A percentile compares a stretch with the other conserved stretches of the same genome.
Conservation (phyloP, 2,113 vertebrate species). For the Balaeniceps rex region DNA sequence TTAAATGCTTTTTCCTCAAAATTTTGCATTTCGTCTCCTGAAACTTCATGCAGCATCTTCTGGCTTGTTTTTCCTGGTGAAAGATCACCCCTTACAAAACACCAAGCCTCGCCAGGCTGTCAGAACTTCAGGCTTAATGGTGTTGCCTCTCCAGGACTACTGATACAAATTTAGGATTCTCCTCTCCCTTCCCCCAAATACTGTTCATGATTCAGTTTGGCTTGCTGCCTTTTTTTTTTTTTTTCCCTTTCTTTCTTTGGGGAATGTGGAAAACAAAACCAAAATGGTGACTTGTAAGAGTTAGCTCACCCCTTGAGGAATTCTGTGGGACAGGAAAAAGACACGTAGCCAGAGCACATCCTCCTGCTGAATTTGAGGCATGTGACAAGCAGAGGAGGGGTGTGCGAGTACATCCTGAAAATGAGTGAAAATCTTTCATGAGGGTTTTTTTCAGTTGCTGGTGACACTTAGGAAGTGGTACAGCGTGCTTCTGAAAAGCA, state of each 20-base stretch:
- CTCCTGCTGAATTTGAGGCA: neutral
- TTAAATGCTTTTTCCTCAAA: neutral
- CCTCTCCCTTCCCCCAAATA: neutral
- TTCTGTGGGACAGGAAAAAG: neutral
- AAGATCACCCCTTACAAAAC: neutral
- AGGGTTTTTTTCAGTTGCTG: neutral
- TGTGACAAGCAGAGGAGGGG: neutral
- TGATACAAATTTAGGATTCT: neutral
- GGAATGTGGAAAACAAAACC: neutral
- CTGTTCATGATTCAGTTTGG: neutral
- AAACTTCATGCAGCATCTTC: neutral
- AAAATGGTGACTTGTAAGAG: neutral
- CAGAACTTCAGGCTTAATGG: neutral
- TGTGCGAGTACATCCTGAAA: neutral
- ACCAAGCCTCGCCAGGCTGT: neutral
- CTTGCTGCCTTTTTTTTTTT: neutral
- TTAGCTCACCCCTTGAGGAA: neutral
- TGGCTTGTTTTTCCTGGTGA: neutral
- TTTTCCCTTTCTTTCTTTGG: neutral
- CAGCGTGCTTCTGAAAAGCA: neutral
- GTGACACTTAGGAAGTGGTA: neutral
- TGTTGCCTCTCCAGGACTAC: neutral
- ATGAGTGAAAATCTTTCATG: neutral
- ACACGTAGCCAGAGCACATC: neutral
- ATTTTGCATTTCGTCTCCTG: neutral